Evolutionary conservation across 2,797 vertebrate species (phyloP).

Genomic region (Hipposideros larvatus): DNA sequence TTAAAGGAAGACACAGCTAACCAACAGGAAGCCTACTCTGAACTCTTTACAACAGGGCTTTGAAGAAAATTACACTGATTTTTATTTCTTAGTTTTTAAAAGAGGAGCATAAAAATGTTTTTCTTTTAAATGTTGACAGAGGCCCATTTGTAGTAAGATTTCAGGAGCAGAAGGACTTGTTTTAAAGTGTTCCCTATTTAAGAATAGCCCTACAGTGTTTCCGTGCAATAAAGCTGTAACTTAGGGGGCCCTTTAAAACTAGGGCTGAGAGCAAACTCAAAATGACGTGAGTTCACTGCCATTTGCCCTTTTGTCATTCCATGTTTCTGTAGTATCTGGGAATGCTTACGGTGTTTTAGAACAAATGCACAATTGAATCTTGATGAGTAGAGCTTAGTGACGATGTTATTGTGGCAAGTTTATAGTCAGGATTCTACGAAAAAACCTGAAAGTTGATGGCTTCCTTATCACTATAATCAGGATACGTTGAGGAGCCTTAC

Average conservation of each 20-base stretch:
- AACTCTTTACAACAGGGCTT: neutral
- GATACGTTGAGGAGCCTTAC: neutral
- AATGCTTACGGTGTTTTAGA: neutral
- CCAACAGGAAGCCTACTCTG: neutral
- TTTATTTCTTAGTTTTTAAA: conserved; percentile 58
- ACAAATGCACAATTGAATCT: neutral
- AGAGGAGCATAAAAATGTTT: conserved; percentile 50
- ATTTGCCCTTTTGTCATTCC: neutral
- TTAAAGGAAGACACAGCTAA: conserved; percentile 55
- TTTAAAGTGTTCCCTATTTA: conserved; percentile 42
- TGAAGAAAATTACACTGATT: neutral
- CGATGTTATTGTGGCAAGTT: neutral
- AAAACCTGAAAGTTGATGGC: neutral
- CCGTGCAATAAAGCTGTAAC: conserved; percentile 3
- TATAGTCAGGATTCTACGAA: neutral
- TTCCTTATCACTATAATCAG: neutral
- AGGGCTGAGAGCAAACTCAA: neutral
- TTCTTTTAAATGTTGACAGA: conserved; percentile 53
- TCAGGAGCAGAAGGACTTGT: conserved; percentile 59
- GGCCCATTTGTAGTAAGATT: conserved; percentile 46
- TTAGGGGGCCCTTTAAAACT: neutral
- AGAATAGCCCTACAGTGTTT: neutral
- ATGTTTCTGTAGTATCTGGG: neutral
- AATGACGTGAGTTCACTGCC: neutral
- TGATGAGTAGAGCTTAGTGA: neutral